phyloP scores from a whole-genome alignment of 2,888 invertebrate genomes.

The Orthonevra nobilis region DNA sequence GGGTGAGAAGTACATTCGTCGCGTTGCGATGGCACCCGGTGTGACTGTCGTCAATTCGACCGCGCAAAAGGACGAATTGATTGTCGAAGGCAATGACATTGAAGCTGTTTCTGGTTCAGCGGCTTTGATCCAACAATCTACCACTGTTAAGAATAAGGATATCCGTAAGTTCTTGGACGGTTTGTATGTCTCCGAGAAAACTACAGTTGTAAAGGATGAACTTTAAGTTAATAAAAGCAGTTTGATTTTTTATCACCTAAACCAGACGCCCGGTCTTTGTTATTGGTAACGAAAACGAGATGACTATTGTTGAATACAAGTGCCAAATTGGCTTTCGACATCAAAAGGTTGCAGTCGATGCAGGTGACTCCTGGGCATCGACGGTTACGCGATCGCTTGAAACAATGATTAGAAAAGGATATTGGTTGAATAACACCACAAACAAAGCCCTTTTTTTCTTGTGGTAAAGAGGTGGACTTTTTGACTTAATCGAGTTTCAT shows the following conservation, averaged over 20 bases:
- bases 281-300: not conserved
- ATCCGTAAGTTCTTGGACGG: slow-evolving; percentile 99
- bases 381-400: too few species aligned
- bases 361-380: too few species aligned
- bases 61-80: slow-evolving; percentile 98
- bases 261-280: slow-evolving; percentile 1
- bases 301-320: too few species aligned
- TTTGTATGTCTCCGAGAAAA: slow-evolving; percentile 99
- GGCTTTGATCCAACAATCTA: slow-evolving; percentile 99
- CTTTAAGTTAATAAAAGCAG: slow-evolving; percentile 71
- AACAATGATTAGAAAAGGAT: too few species aligned
- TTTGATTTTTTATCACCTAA: slow-evolving; percentile 65
- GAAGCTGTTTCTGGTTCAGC: slow-evolving; percentile 99
- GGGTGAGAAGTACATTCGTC: slow-evolving; percentile 98
- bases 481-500: too few species aligned
- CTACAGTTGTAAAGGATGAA: slow-evolving; percentile 92
- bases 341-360: too few species aligned
- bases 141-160: slow-evolving; percentile 99
- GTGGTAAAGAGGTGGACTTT: too few species aligned
- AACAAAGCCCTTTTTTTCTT: too few species aligned
- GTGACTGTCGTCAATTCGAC: slow-evolving; percentile 95
- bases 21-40: slow-evolving; percentile 96
- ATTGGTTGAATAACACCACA: too few species aligned
- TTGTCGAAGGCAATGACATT: slow-evolving; percentile 96
- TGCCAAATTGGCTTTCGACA: too few species aligned